phyloP scores from a whole-genome alignment of 2,888 invertebrate genomes.

The Periphyllus acericola region DNA sequence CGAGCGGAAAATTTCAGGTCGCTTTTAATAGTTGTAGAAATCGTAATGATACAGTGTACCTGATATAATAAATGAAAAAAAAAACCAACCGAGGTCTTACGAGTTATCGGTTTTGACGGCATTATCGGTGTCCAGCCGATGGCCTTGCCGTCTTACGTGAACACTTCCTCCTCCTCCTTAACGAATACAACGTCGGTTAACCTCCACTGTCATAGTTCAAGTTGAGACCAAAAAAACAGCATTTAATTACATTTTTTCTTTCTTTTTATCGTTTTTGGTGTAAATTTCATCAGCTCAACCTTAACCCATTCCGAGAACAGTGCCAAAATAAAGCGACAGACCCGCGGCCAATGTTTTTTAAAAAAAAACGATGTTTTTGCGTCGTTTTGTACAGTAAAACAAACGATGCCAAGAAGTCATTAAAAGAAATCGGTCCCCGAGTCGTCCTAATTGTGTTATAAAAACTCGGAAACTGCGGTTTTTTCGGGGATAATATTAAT shows the following conservation, averaged over 20 bases:
- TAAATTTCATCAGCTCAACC: background rate
- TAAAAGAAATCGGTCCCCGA: background rate
- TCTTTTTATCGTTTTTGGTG: background rate
- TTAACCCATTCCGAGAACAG: conserved; percentile 10
- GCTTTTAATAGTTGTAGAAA: background rate
- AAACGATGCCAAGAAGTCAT: conserved; percentile 18
- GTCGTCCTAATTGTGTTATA: background rate
- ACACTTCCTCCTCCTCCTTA: conserved; percentile 47
- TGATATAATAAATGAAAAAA: background rate
- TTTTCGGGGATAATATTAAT: background rate
- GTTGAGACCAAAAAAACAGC: background rate
- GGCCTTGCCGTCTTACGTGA: conserved; percentile 9
- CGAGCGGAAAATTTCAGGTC: background rate
- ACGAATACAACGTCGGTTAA: background rate
- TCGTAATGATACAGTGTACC: background rate
- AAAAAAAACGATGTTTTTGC: background rate
- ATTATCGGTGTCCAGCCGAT: conserved; percentile 9
- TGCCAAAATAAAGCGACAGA: conserved; percentile 6
- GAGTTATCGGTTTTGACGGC: conserved; percentile 10
- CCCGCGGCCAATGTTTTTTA: background rate
- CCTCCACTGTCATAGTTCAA: background rate
- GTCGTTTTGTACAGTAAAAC: background rate
- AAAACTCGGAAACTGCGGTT: background rate
- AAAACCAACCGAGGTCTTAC: background rate
- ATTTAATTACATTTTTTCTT: background rate